Conservation (phyloP, 2,888 invertebrate genomes). For the Epinotia brunnichana region DNA sequence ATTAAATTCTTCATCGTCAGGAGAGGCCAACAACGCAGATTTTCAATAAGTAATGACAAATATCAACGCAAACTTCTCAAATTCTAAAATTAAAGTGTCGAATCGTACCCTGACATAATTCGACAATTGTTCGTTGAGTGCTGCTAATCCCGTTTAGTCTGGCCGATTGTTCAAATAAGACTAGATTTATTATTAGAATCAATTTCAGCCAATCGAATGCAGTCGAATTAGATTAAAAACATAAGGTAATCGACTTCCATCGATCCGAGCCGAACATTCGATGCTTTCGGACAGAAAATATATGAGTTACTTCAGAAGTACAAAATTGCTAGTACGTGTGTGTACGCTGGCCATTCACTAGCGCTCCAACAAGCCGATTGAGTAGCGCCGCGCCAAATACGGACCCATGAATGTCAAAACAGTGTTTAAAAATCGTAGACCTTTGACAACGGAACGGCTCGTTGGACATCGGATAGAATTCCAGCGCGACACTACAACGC, state of each 20-base stretch:
- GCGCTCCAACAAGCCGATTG: too few species aligned
- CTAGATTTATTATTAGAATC: not conserved
- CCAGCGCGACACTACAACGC: too few species aligned
- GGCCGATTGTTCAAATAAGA: conserved; percentile 4
- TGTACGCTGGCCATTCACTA: not conserved
- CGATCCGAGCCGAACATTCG: not conserved
- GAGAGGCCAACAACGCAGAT: too few species aligned
- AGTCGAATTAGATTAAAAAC: not conserved
- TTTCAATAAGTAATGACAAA: too few species aligned
- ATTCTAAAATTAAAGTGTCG: not conserved
- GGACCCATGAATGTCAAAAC: too few species aligned
- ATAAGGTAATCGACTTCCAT: not conserved
- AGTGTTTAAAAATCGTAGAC: too few species aligned
- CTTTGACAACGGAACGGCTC: too few species aligned
- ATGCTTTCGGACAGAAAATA: not conserved
- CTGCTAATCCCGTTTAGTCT: conserved; percentile 2
- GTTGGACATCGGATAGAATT: too few species aligned
- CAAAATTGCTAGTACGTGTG: not conserved
- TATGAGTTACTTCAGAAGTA: not conserved
- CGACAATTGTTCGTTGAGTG: not conserved
- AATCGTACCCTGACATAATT: not conserved
- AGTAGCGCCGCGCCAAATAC: too few species aligned
- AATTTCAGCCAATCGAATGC: not conserved
- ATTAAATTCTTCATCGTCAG: too few species aligned
- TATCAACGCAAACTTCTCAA: too few species aligned